These are phyloP conservation scores for Trichonephila clavipes DNA, from an alignment of 1,140 invertebrate species.

Conservation along the genomic window DNA sequence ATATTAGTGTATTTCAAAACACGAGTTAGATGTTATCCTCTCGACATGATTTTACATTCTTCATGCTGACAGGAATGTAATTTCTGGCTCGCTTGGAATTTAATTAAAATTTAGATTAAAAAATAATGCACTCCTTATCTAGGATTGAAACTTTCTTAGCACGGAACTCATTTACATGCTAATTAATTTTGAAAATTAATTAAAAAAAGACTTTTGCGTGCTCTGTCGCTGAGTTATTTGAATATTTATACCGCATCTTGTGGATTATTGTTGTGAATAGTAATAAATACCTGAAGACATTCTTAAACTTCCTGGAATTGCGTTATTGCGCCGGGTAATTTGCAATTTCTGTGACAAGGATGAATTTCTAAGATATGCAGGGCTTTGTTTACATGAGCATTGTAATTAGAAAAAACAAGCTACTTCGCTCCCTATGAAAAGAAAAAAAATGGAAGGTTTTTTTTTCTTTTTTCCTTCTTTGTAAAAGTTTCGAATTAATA, in stretches of 20 bases:
- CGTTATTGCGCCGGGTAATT: neutral
- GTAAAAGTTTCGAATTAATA: neutral
- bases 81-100: slow-evolving; percentile 1
- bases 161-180: slow-evolving; percentile 34
- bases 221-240: neutral
- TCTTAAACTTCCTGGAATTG: neutral
- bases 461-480: too few species aligned
- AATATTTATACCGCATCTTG: slow-evolving; percentile 23
- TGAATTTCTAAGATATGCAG: neutral
- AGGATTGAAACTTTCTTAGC: neutral
- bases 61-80: neutral
- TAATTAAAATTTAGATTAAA: slow-evolving; percentile 55
- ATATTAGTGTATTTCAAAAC: neutral
- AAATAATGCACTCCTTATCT: neutral
- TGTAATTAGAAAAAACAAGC: neutral
- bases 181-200: slow-evolving; percentile 52
- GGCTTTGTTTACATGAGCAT: neutral
- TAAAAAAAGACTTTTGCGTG: slow-evolving; percentile 7
- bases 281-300: neutral
- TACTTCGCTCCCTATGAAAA: neutral
- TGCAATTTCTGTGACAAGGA: neutral
- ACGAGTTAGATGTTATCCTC: neutral
- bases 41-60: neutral
- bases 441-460: neutral
- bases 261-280: neutral